phyloP scores from a whole-genome alignment of 1,140 invertebrate genomes.

The Danaus plexippus region DNA sequence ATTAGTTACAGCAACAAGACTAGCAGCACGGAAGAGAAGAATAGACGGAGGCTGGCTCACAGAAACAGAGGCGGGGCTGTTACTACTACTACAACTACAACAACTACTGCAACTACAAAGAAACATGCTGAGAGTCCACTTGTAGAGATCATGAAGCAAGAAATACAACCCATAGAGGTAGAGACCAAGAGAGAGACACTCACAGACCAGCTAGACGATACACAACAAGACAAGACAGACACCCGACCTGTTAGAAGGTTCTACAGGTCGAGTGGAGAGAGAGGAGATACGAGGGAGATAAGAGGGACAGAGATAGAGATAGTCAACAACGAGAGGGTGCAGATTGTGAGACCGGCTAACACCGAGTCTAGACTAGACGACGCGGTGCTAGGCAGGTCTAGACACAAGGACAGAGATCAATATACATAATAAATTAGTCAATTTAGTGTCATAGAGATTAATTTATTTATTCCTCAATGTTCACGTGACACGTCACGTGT shows the following conservation, averaged over 20 bases:
- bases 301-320: conserved; percentile 35
- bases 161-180: conserved; percentile 37
- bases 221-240: conserved; percentile 33
- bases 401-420: conserved; percentile 37
- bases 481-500: conserved; percentile 36
- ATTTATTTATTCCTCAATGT: conserved; percentile 59
- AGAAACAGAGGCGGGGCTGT: conserved; percentile 10
- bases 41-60: conserved; percentile 7
- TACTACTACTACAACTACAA: conserved; percentile 14
- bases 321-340: conserved; percentile 55
- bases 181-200: conserved; percentile 27
- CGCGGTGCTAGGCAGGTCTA: conserved; percentile 38
- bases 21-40: conserved; percentile 12
- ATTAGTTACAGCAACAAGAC: conserved; percentile 33
- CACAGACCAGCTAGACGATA: conserved; percentile 44
- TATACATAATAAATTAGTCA: conserved; percentile 27
- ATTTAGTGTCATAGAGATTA: conserved; percentile 58
- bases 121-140: conserved; percentile 23
- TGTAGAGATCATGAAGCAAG: conserved; percentile 43
- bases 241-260: conserved; percentile 42
- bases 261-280: conserved; percentile 60
- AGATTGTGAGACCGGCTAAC: conserved; percentile 51
- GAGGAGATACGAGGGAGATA: conserved; percentile 13
- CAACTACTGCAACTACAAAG: conserved; percentile 22
- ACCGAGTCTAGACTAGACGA: conserved; percentile 45